These are phyloP conservation scores for Puffinus mauretanicus DNA, from an alignment of 2,113 vertebrate genomes.

Conservation along the genomic window DNA sequence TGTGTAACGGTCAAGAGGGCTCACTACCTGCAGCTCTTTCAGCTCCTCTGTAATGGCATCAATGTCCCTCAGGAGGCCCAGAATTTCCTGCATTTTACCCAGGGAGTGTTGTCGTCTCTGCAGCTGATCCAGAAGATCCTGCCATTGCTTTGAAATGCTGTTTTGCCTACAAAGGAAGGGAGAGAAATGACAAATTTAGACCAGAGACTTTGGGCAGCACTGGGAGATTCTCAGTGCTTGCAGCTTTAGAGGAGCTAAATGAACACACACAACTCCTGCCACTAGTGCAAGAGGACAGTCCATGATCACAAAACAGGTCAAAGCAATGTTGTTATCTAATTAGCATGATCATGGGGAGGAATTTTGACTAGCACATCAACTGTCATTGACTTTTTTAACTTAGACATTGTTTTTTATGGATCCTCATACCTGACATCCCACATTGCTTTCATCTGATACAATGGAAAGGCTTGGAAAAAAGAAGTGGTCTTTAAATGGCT, in stretches of 20 bases:
- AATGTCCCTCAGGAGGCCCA: slow-evolving; percentile 77
- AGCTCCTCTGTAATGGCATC: slow-evolving; percentile 80
- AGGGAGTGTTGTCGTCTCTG: slow-evolving; percentile 69
- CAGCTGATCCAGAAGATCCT: slow-evolving; percentile 77
- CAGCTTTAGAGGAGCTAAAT: background rate
- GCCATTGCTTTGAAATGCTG: slow-evolving; percentile 79
- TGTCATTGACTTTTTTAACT: background rate
- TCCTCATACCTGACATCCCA: background rate
- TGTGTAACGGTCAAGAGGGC: background rate
- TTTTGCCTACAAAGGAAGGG: slow-evolving; percentile 64
- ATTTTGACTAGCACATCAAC: background rate
- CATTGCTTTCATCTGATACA: background rate
- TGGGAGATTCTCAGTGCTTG: background rate
- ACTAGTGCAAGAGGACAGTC: background rate
- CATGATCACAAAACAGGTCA: background rate
- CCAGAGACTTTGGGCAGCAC: background rate
- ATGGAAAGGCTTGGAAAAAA: background rate
- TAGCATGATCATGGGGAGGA: background rate
- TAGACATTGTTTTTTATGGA: background rate
- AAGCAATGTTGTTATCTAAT: background rate
- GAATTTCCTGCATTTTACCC: slow-evolving; percentile 64
- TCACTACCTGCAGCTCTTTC: slow-evolving; percentile 80
- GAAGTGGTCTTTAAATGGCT: background rate
- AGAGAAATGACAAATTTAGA: background rate
- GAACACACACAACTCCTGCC: background rate